These are phyloP conservation scores for Mamestra brassicae DNA, from an alignment of 2,888 invertebrate species.

Conservation along the genomic window DNA sequence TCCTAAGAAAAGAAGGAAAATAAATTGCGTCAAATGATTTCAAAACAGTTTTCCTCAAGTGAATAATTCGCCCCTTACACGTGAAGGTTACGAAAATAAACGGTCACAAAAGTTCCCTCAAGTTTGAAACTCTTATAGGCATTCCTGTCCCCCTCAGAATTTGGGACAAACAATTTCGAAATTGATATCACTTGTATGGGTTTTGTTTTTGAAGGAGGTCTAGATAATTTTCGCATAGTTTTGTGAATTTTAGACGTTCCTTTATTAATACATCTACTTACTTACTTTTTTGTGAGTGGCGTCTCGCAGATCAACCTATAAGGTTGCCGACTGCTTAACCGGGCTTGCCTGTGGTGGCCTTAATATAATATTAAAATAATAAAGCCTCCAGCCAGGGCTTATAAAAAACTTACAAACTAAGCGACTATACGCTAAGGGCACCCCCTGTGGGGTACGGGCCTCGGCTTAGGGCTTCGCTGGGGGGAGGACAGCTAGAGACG, in stretches of 20 bases:
- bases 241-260: background rate
- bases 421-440: too few species aligned
- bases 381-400: too few species aligned
- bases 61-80: background rate
- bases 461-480: too few species aligned
- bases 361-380: too few species aligned
- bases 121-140: slow-evolving; percentile 26
- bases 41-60: slow-evolving; percentile 1
- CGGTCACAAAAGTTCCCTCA: slow-evolving; percentile 1
- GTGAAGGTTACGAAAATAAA: slow-evolving; percentile 17
- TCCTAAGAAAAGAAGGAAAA: background rate
- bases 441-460: too few species aligned
- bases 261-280: background rate
- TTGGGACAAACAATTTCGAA: slow-evolving; percentile 8
- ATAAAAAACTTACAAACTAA: too few species aligned
- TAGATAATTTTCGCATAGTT: background rate
- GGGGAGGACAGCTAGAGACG: too few species aligned
- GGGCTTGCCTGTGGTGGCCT: too few species aligned
- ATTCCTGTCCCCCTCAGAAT: slow-evolving; percentile 17
- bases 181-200: slow-evolving; percentile 21
- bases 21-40: slow-evolving; percentile 2
- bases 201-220: background rate
- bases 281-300: too few species aligned
- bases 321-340: too few species aligned
- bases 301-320: too few species aligned